phyloP scores from a whole-genome alignment of 2,113 vertebrate species.

The Hyperopisus bebe region DNA sequence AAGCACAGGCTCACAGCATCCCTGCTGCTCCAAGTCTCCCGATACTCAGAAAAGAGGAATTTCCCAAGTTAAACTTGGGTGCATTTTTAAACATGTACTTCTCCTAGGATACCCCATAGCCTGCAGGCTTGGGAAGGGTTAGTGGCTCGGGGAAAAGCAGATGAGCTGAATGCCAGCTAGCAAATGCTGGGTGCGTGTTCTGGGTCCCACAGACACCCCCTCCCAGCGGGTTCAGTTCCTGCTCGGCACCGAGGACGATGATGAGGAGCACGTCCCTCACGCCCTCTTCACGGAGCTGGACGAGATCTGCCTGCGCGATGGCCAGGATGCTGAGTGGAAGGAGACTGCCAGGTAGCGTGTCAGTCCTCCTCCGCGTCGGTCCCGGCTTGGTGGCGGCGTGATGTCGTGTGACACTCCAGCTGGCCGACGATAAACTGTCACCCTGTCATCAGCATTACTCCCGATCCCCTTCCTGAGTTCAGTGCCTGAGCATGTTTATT shows the following conservation, averaged over 20 bases:
- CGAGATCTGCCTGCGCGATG: constrained; percentile 92
- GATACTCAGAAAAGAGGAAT: neutral
- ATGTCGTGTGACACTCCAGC: neutral
- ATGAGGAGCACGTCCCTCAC: constrained; percentile 95
- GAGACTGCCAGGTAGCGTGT: constrained; percentile 84
- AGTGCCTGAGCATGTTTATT: neutral
- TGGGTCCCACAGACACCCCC: constrained; percentile 72
- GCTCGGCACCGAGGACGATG: constrained; percentile 92
- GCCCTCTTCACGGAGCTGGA: constrained; percentile 97
- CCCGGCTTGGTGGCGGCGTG: neutral
- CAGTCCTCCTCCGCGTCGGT: neutral
- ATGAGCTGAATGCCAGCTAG: too few relatives aligned
- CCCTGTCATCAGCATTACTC: neutral
- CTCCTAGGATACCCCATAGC: neutral
- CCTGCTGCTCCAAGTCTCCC: neutral
- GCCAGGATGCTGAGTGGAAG: constrained; percentile 93
- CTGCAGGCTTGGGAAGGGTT: neutral
- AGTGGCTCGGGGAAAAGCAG: neutral
- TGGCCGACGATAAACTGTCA: neutral
- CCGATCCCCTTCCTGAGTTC: neutral
- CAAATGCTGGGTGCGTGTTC: neutral
- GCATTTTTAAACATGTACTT: neutral
- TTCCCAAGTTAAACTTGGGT: neutral
- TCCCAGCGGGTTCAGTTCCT: constrained; percentile 97
- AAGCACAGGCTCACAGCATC: neutral